Evolutionary conservation across 2,797 vertebrate genomes (phyloP), one percentile per base, ranked within the genome.

Genomic region (Rhinatrema bivittatum): DNA sequence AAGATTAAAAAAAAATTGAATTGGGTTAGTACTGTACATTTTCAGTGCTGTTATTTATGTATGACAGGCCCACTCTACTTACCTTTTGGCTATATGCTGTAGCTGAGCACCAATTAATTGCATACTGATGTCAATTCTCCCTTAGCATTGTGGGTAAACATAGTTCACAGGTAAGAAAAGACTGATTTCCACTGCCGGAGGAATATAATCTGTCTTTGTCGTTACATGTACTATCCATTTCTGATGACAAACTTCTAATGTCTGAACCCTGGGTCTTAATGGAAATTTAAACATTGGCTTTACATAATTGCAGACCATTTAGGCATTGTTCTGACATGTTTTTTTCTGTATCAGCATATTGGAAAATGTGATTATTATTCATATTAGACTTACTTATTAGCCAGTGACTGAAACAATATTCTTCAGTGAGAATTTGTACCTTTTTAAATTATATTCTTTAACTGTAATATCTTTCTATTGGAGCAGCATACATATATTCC

Each of bases 91-190:
- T 66, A 45, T 49, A 58, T 56, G 52, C 50, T 71, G 56, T 25
- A 37, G 60, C 51, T 53, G 50, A 59, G 65, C 72, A 62, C 74
- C 74, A 78, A 62, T 82, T 77, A 73, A 73, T 71, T 69, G 64
- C 60, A 16, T 57, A 22, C 60, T 40, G 50, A 63, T 55, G 57
- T 39, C 67, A 60, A 36, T 52, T 68, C 62, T 57, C 61, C 65
- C 55, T 50, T 53, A 40, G 58, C 65, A 54, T 54, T 62, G 52
- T 58, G 41, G 49, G 62, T 71, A 62, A 58, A 64, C 63, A 43
- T 34, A 3, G 17, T 28, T 53, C 58, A 36, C 22, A 24, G 42
- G 23, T 22, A 52, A 62, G 35, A 33, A 22, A 24, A 48, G 50
- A 41, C 28, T 36, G 49, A 46, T 53, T 42, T 20, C 50, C 61